Evolutionary conservation across 2,888 invertebrate genomes (phyloP).

Genomic region (Pterostichus madidus): DNA sequence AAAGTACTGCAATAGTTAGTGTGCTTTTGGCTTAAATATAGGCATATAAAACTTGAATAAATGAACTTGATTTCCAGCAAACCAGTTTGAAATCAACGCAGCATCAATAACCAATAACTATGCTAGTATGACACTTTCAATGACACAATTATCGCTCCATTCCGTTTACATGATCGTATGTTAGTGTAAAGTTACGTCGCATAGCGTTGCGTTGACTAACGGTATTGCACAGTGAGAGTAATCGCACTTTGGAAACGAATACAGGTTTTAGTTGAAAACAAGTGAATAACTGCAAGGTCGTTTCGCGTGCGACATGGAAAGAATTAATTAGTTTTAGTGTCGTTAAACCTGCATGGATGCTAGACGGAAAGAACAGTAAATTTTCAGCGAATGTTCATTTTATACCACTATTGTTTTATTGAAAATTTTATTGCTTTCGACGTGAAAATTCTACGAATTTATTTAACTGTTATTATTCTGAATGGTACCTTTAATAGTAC

Average conservation of each 20-base stretch:
- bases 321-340: conserved; percentile 43
- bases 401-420: conserved; percentile 47
- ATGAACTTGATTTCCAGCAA: no score
- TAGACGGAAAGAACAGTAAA: conserved; percentile 22
- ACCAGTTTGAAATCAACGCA: no score
- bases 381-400: conserved; percentile 38
- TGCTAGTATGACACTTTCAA: conserved; percentile 40
- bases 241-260: conserved; percentile 26
- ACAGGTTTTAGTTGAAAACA: conserved; percentile 47
- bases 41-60: no score
- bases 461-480: conserved; percentile 31
- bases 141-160: conserved; percentile 11
- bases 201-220: neutral
- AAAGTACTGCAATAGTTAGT: no score
- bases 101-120: neutral
- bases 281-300: conserved; percentile 49
- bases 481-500: conserved; percentile 15
- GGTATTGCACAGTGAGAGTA: conserved; percentile 45
- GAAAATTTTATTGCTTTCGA: conserved; percentile 43
- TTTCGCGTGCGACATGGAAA: conserved; percentile 42
- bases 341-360: conserved; percentile 22
- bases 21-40: no score
- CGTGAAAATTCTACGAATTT: conserved; percentile 21
- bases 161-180: no score
- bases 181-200: neutral